Base-by-base conservation (phyloP, 2,888 invertebrate genomes). In the Teinopalpus imperialis region DNA sequence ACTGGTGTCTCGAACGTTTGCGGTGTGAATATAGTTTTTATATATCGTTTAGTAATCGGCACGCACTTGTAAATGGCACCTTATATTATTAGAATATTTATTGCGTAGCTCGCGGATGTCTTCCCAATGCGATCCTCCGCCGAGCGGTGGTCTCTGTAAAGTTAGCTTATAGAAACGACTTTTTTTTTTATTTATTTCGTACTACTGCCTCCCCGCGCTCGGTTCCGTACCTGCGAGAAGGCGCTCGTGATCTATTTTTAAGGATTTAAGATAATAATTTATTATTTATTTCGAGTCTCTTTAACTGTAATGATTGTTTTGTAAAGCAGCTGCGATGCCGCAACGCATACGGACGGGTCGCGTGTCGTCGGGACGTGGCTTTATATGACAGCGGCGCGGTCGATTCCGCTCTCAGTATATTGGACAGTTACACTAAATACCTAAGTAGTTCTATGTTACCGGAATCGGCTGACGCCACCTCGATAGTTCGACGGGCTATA, bases 221-320 rank as follows among this genome's bases (percentile, higher is more conserved):
- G 87, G 85, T 80, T 77, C 78, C 80, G 85, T 80, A 80, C 87
- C 87, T n/a, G 87, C 81, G 82, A 85, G 86, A 83, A 82, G 87
- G 87, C 88, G 83, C 86, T 86, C 88, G 88, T 88, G 87, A 87
- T 88, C 86, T 88, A 88, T 86, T 82, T 83, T 88, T 87, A 87
- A 87, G 87, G 80, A 74, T 83, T 83, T 87, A 88, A 87, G 86
- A 79, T 88, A 88, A 86, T 88, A 88, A 88, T 87, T 88, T 88
- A 88, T 88, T 88, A 88, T 88, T 88, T 88, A 88, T 88, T 88
- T 85, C 78, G 87, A 88, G 87, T 87, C 87, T 88, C 86, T 85
- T 81, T 86, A 83, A 85, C 79, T 86, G 68, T 86, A 81, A 78
- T 78, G 75, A 81, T 81, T 76, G 74, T 79, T 75, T 72, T 75